Evolutionary conservation across 1,140 invertebrate species (phyloP), one percentile per base, ranked within the genome.

Genomic region (Drosophila tsacasi): DNA sequence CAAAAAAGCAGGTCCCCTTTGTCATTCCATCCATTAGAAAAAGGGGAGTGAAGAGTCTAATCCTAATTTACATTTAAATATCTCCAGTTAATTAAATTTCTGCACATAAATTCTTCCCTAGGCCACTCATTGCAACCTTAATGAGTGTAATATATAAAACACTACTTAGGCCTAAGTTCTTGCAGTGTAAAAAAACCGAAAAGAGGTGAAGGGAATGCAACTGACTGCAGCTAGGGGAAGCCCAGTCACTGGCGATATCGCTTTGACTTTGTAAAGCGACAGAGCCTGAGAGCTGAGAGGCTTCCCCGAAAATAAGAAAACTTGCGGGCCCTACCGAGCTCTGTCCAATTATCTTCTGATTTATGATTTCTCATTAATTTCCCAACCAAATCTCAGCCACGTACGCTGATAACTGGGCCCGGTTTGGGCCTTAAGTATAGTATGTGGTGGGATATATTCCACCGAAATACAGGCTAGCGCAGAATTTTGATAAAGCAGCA

Each of bases 331-430:
- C 52, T 35, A 40, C 68, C 60, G 42, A 37, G 50, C 47, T 27
- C 52, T 68, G 54, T 57, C 74, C 74, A 78, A 78, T 78, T 78
- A 78, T 78, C 75, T 78, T 44, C 50, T 78, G 75, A 78, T 78
- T 78, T 78, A 78, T 78, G 74, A 78, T 69, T 78, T 78, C 75
- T 78, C 75, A 75, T 78, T 78, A 78, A 78, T 78, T 69, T 66
- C n/a, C 40, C 49, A 32, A 37, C 50, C 39, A 32, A 71, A 71
- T 71, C 67, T 77, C 57, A 69, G 65, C 73, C 62, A 50, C 57
- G 49, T 61, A 68, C 55, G 49, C 75, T 76, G 49, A 71, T 71
- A 71, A 23, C 67, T 23, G 62, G 32, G 52, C 35, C 61, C 30
- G 37, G 23, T n/a, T 32, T 30, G 63, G 35, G 21, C 23, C 35